Percentiles rank a stretch among this genome's conserved stretches.
phyloP scores from a whole-genome alignment of 2,113 vertebrate species.

The Spheniscus mendiculus region DNA sequence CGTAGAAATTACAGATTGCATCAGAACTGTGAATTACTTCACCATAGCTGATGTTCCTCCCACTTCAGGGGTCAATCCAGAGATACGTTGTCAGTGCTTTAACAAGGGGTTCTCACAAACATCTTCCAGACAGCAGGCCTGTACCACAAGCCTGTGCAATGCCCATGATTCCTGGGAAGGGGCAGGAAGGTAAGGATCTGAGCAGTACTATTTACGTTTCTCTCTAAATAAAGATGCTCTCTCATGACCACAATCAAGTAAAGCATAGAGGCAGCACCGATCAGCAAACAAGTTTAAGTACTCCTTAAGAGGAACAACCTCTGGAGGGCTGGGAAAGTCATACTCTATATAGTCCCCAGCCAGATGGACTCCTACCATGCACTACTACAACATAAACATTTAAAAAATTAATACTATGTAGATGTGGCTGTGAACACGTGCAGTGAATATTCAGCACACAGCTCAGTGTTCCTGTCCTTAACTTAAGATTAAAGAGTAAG shows the following conservation, averaged over 20 bases:
- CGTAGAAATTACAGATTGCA: neutral
- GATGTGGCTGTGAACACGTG: neutral
- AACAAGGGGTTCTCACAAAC: neutral
- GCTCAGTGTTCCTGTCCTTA: neutral
- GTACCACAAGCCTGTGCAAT: neutral
- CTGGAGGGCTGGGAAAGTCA: neutral
- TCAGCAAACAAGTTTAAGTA: neutral
- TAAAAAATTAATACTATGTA: neutral
- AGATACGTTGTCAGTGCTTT: neutral
- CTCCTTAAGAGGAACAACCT: neutral
- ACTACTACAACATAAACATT: neutral
- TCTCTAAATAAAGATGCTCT: conserved; percentile 14
- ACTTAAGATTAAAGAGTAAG: neutral
- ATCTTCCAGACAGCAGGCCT: neutral
- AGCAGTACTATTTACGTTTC: neutral
- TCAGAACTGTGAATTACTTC: neutral
- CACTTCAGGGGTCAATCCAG: neutral
- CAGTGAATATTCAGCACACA: neutral
- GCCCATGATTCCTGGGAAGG: neutral
- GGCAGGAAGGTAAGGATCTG: neutral
- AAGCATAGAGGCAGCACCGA: neutral
- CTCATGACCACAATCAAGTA: neutral
- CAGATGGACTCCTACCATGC: neutral
- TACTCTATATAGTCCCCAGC: neutral
- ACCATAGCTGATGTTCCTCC: neutral